Percentiles rank a stretch among this genome's conserved stretches.
Conservation (phyloP, 2,888 invertebrate species). For the Exocentrus adspersus region DNA sequence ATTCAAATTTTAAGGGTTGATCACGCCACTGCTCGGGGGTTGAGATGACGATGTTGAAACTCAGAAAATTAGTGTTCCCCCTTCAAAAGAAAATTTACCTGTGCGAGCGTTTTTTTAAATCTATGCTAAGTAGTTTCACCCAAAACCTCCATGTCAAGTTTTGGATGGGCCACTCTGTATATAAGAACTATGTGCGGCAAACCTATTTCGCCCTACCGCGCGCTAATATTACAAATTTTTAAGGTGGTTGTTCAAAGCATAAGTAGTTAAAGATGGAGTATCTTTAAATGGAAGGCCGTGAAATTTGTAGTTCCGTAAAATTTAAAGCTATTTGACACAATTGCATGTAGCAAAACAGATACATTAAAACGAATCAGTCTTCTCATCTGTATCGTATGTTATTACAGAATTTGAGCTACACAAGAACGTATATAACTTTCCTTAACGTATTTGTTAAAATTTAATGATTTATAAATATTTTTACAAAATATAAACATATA, state of each 20-base stretch:
- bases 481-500: constrained; percentile 41
- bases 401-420: constrained; percentile 41
- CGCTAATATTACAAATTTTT: no score
- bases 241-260: not conserved
- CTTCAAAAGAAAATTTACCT: no score
- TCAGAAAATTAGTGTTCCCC: no score
- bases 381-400: constrained; percentile 41
- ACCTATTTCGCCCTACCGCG: no score
- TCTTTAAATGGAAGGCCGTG: constrained; percentile 20
- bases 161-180: no score
- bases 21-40: no score
- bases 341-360: constrained; percentile 40
- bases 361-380: constrained; percentile 42
- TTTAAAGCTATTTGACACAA: constrained; percentile 52
- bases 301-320: constrained; percentile 6
- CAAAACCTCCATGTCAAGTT: no score
- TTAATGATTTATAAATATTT: constrained; percentile 36
- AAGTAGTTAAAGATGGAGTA: not conserved
- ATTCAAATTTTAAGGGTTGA: no score
- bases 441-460: constrained; percentile 32
- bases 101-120: no score
- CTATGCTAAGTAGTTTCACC: no score
- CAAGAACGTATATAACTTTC: constrained; percentile 27
- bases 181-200: no score
- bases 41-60: no score